Base-by-base conservation (phyloP, 2,113 vertebrate genomes). In the Gasterosteus nipponicus region DNA sequence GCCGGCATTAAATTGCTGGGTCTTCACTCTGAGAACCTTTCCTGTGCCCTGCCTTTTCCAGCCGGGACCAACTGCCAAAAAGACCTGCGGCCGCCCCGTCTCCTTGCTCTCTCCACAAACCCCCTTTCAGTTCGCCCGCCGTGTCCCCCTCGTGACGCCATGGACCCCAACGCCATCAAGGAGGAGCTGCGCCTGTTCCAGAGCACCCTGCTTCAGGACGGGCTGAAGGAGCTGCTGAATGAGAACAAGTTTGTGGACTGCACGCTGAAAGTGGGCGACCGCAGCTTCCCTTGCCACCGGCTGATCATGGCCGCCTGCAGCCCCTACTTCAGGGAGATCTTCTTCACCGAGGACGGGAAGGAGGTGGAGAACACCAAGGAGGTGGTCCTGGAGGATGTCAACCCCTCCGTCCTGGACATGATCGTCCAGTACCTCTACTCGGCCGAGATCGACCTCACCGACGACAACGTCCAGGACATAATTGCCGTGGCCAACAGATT, bases 221-320 rank as follows among this genome's bases (percentile, higher is more conserved):
- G 98, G 75, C 94, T 99, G 71, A 98, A 97, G 88, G 97, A 98
- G 87, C 96, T 99, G 82, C 94, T 99, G 8, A 97, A 98, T 67
- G 98, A 99, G 93, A 98, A 98, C 92, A 99, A 97, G 88, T 99
- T 99, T 90, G 93, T 99, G 89, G 98, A 99, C 91, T 99, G 98
- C 87, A 96, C 95, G 71, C 92, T 99, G 38, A 98, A 99, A 92
- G 97, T 98, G 51, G 97, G 97, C 18, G 96, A 98, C 89, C 96
- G 94, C 89, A 96, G 94, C 88, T 93, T 99, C 69, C 97, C 98
- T 42, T 99, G 98, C 91, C 98, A 99, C 89, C 95, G 97, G 81
- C 89, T 99, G 74, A 98, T 99, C 92, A 93, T 99, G 91, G 97
- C 98, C 0, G 98, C 98, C 39, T 99, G 98, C 82, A 99, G 98